Evolutionary conservation across 2,113 vertebrate genomes (phyloP), one percentile per base, ranked within the genome.

Genomic region (Artemisiospiza belli): DNA sequence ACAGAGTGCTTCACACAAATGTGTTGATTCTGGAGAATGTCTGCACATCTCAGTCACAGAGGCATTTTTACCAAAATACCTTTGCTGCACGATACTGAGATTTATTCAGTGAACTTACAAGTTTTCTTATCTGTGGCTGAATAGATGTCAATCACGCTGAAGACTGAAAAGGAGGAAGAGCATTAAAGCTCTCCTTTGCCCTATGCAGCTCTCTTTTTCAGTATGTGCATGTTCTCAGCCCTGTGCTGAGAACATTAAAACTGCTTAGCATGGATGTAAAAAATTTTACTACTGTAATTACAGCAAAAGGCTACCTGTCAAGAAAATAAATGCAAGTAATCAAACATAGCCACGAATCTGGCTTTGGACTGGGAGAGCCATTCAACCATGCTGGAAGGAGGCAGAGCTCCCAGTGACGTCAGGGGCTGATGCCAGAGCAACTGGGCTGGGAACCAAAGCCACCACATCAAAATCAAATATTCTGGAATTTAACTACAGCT

Each of bases 261-360:
- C 64, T 54, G 54, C 66, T 84, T 91, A 92, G 78, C n/a, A 11
- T 37, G 82, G 62, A 37, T 82, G 87, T 91, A 94, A 64, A 94
- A 94, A 64, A 79, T 54, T 54, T 94, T 92, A 87, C 57, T 95
- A 61, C 83, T 81, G 47, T 73, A 95, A 95, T 95, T 95, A 79
- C 49, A 89, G 74, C 63, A 79, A 96, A 95, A 96, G 81, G 77
- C 91, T 94, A 89, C 83, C 73, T 95, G 92, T 94, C 95, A 89
- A 44, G 80, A 94, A 91, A 95, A 91, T 81, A 94, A 87, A 92
- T 89, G 92, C 67, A 76, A 87, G 89, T 89, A 89, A 89, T 91
- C 89, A 94, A 92, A 76, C 58, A 57, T 3, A 78, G 89, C 83
- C 94, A 43, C 0, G 21, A 87, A 84, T 61, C 81, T 91, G 77